These are phyloP conservation scores for Clarias magur DNA, from an alignment of 2,113 vertebrate genomes.

Conservation along the genomic window DNA sequence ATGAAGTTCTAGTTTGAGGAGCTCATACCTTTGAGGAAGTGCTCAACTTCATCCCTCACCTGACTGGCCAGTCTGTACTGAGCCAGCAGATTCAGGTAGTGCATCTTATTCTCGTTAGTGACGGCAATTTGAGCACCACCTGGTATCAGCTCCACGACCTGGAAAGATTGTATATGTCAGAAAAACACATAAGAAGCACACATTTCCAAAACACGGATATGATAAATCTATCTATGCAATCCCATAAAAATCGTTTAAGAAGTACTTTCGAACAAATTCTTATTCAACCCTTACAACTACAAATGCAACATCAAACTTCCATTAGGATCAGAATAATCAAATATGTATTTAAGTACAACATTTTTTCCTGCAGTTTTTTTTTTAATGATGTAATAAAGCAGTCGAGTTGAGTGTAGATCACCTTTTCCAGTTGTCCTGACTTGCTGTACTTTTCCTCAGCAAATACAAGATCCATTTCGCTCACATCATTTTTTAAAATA, in stretches of 20 bases:
- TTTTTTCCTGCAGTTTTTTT: constrained; percentile 43
- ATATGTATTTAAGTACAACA: neutral
- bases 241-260: neutral
- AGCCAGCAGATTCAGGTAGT: constrained; percentile 93
- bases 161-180: constrained; percentile 16
- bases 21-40: constrained; percentile 92
- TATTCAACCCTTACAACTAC: neutral
- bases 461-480: constrained; percentile 96
- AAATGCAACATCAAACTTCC: neutral
- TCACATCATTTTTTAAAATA: constrained; percentile 97
- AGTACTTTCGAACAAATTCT: neutral
- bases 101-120: constrained; percentile 95
- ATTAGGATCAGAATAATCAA: neutral
- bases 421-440: constrained; percentile 95
- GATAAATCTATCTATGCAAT: too few species aligned
- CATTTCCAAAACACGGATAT: neutral
- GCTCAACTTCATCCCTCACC: constrained; percentile 95
- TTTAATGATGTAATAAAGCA: neutral
- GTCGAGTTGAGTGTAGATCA: constrained; percentile 60
- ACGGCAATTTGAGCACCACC: constrained; percentile 92
- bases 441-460: constrained; percentile 97
- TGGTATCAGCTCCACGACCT: constrained; percentile 92
- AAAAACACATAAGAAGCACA: neutral
- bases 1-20: neutral
- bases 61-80: constrained; percentile 94